Base-by-base conservation (phyloP, 2,888 invertebrate genomes). In the Drosophila parthenogenetica region DNA sequence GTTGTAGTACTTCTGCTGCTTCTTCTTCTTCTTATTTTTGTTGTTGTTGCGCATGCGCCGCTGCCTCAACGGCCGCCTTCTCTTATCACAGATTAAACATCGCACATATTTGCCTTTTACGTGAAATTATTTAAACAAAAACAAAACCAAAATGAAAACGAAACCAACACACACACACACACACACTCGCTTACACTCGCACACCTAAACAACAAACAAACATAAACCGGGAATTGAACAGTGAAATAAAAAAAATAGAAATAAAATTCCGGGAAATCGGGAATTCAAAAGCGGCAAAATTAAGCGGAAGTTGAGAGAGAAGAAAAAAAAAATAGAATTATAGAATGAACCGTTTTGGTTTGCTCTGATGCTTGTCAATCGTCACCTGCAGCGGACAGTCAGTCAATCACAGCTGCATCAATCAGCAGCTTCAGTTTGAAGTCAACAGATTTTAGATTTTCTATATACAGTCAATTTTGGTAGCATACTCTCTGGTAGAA, bases 101-200 rank as follows among this genome's bases (percentile, higher is more conserved):
- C 75, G 66, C 70, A 74, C 65, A 75, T 77, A 80, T 82, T 80
- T 86, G 79, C 84, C 77, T 86, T 73, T 75, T 81, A 84, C 84
- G 84, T 84, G 84, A 87, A 84, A 87, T 84, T 87, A 86, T 87
- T 84, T 84, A 75, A 84, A 81, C 78, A 84, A 29, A 72, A 83
- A 70, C 69, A 76, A 85, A 79, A 77, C 76, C 65, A 40, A 67
- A 65, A 75, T 62, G 63, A 71, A 76, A 76, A 76, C 50, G 63
- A 77, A 76, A 76, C 66, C 65, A 75, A 40, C 60, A 40, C 57
- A 43, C 32, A 25, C 35, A 29, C 67, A 68, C 51, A 32, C 48
- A n/a, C 16, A 50, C 63, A 25, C 29, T n/a, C n/a, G n/a, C n/a
- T n/a, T n/a, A 55, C 50, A 29, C 25, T 37, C 10, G 35, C 37